These are phyloP conservation scores for Drosophila quadrilineata DNA, from an alignment of 1,140 invertebrate genomes.

Conservation along the genomic window DNA sequence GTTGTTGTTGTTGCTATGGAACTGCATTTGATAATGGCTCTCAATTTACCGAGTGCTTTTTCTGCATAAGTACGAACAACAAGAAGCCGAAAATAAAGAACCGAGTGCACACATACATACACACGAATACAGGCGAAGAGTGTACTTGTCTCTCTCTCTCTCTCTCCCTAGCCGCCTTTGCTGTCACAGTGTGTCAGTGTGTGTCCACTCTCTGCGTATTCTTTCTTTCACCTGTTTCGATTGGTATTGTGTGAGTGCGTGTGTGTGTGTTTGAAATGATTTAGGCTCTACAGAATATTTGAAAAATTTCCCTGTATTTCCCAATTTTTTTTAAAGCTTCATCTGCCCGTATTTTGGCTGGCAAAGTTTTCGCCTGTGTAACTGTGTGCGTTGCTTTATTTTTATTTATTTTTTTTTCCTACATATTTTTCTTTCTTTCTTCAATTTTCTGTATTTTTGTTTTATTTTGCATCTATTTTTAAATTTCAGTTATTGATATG, in stretches of 20 bases:
- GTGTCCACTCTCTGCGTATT: too few species aligned
- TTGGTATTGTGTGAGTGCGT: constrained; percentile 16
- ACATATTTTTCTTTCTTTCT: constrained; percentile 40
- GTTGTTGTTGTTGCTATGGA: too few species aligned
- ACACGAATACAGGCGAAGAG: not conserved
- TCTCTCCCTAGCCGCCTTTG: not conserved
- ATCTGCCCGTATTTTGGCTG: constrained; percentile 44
- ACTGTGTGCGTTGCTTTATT: constrained; percentile 8
- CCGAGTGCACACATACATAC: too few species aligned
- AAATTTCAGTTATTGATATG: constrained; percentile 78
- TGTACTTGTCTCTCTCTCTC: not conserved
- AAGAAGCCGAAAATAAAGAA: not conserved
- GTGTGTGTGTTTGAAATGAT: constrained; percentile 10
- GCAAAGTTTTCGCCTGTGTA: not conserved
- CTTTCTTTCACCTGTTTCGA: constrained; percentile 29
- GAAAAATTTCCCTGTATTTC: constrained; percentile 65
- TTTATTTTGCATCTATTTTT: constrained; percentile 63
- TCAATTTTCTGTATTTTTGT: too few species aligned
- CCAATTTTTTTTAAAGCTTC: constrained; percentile 45
- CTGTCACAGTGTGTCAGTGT: not conserved
- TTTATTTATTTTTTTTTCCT: constrained; percentile 17
- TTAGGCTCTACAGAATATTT: constrained; percentile 29
- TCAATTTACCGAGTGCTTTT: constrained; percentile 43
- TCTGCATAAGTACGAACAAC: constrained; percentile 17
- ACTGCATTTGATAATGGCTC: constrained; percentile 53